A percentile compares a stretch with the other conserved stretches of the same genome.
Conservation (phyloP, 2,113 vertebrate genomes). For the Cervus canadensis region DNA sequence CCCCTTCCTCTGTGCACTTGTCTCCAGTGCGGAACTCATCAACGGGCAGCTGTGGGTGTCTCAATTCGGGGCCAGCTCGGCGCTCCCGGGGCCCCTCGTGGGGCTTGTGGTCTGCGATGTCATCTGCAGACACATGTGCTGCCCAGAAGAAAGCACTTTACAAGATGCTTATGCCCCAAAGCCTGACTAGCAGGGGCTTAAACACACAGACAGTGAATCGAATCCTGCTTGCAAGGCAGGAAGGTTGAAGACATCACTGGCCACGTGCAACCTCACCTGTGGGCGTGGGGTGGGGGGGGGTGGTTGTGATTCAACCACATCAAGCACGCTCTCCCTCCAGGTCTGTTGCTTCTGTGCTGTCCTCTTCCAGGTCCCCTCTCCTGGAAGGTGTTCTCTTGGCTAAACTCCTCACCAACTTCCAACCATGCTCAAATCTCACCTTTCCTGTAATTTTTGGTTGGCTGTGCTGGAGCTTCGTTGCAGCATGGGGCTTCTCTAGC, state of each 20-base stretch:
- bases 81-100: neutral
- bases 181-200: neutral
- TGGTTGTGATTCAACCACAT: neutral
- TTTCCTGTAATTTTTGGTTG: neutral
- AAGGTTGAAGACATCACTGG: too few relatives aligned
- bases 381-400: neutral
- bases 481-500: neutral
- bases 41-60: neutral
- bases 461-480: neutral
- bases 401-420: neutral
- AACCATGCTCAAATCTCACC: neutral
- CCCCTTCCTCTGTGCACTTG: neutral
- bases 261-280: accelerated
- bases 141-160: neutral
- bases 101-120: neutral
- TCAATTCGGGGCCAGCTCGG: neutral
- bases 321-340: neutral
- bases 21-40: neutral
- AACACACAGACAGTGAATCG: neutral
- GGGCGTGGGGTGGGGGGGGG: neutral
- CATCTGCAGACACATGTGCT: neutral
- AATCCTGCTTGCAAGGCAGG: neutral
- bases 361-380: neutral
- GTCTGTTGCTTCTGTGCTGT: neutral
- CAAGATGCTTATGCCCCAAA: neutral